Conservation (phyloP, 2,113 vertebrate species). For the Oryctolagus cuniculus region mOryCun1.1 NC_091433.1:188113001-188113500, state of each 20-base stretch:
- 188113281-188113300: neutral
- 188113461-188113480: neutral
- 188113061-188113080: neutral
- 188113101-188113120: neutral
- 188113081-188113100: neutral
- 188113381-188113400: neutral
- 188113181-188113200: neutral
- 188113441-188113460: neutral
- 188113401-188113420: neutral
- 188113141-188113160: neutral
- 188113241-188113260: slow-evolving; percentile 20
- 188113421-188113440: neutral
- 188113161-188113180: neutral
- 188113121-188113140: neutral
- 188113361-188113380: neutral
- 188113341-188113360: neutral
- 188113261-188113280: neutral
- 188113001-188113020: neutral
- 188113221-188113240: neutral
- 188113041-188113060: neutral
- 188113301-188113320: neutral
- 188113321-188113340: neutral
- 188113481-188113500: neutral
- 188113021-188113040: neutral
- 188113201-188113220: slow-evolving; percentile 8